These are phyloP conservation scores for Danio albolineatus DNA, from an alignment of 2,797 vertebrate genomes.

Conservation along the genomic window DNA sequence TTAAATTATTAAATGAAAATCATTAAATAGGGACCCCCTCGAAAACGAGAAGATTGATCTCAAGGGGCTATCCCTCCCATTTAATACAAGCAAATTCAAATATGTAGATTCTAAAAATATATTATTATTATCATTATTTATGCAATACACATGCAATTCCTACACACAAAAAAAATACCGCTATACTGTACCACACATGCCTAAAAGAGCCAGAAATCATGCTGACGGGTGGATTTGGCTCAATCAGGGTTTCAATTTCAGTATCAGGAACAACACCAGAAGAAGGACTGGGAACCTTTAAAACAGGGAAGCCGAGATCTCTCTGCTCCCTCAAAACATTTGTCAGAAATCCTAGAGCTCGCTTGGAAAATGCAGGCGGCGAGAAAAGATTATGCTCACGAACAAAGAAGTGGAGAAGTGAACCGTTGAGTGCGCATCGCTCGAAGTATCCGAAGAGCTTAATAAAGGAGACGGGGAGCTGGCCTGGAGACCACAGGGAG, in stretches of 20 bases:
- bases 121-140: neutral
- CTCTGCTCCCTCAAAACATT: conserved; percentile 66
- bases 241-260: neutral
- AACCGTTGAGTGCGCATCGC: conserved; percentile 31
- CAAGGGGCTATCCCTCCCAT: too few species aligned
- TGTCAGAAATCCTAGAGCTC: conserved; percentile 62
- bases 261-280: conserved; percentile 30
- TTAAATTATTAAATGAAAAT: too few species aligned
- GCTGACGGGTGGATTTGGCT: neutral
- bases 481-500: conserved; percentile 62
- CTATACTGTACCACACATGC: neutral
- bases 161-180: conserved; percentile 8
- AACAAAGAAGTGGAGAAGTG: conserved; percentile 73
- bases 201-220: neutral
- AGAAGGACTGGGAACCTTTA: conserved; percentile 54
- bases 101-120: neutral
- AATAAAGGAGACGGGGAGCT: conserved; percentile 70
- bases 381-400: conserved; percentile 70
- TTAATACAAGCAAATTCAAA: too few species aligned
- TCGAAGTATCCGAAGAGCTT: conserved; percentile 65
- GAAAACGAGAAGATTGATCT: too few species aligned
- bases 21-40: too few species aligned
- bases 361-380: conserved; percentile 57
- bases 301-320: conserved; percentile 65
- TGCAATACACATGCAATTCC: neutral